Evolutionary conservation across 2,888 invertebrate species (phyloP).

Genomic region (Lepidochitona cinerea): DNA sequence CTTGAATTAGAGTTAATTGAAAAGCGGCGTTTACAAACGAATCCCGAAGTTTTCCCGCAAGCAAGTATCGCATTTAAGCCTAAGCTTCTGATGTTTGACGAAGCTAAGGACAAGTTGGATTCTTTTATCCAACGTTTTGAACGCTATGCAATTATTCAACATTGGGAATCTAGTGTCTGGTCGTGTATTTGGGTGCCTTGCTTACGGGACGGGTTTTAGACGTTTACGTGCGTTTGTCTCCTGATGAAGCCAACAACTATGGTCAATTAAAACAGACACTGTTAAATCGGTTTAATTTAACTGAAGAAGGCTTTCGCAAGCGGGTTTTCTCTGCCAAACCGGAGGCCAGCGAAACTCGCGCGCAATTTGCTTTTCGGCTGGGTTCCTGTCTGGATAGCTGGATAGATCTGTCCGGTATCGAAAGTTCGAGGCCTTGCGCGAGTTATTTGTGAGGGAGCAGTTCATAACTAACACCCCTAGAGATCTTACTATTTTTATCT

Average conservation of each 20-base stretch:
- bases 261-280: neutral
- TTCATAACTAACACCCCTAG: neutral
- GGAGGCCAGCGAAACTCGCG: neutral
- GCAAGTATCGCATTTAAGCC: too few relatives aligned
- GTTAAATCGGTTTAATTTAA: neutral
- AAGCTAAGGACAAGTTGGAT: neutral
- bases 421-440: neutral
- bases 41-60: too few relatives aligned
- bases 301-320: too few relatives aligned
- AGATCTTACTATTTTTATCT: neutral
- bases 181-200: neutral
- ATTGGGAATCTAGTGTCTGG: neutral
- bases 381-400: neutral
- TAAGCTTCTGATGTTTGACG: neutral
- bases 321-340: neutral
- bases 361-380: neutral
- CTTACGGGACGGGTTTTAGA: neutral
- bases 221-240: neutral
- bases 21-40: neutral
- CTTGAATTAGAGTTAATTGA: neutral
- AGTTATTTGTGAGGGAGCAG: neutral
- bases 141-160: neutral
- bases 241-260: neutral
- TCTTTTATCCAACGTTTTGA: neutral
- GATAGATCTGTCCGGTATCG: neutral